phyloP scores from a whole-genome alignment of 2,113 vertebrate species.

The Cebus imitator region DNA sequence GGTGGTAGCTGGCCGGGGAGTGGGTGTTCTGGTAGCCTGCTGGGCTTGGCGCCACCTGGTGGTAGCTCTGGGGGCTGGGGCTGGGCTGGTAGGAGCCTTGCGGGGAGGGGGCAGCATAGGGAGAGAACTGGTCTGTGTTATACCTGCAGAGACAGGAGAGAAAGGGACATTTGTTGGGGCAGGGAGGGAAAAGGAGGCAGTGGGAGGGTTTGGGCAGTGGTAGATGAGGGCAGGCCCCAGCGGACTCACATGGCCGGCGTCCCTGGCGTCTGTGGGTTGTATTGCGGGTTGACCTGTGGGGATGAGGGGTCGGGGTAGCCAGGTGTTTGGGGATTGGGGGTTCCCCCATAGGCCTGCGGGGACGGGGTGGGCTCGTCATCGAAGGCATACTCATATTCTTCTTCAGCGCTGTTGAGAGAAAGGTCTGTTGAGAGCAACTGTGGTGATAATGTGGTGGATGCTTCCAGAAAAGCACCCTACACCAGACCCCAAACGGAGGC shows the following conservation, averaged over 20 bases:
- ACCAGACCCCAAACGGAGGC: neutral
- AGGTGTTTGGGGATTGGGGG: conserved; percentile 95
- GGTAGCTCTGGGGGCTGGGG: conserved; percentile 95
- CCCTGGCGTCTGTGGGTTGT: conserved; percentile 95
- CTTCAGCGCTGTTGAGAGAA: conserved; percentile 87
- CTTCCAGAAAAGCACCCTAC: neutral
- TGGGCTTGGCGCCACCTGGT: conserved; percentile 94
- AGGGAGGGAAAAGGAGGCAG: neutral
- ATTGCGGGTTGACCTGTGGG: conserved; percentile 95
- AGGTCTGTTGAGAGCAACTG: neutral
- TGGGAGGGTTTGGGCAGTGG: neutral
- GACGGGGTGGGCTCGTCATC: conserved; percentile 95
- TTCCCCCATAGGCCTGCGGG: conserved; percentile 94
- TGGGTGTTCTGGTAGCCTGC: conserved; percentile 97
- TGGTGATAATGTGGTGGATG: neutral
- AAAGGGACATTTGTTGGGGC: neutral
- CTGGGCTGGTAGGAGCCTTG: conserved; percentile 97
- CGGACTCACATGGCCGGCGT: conserved; percentile 94
- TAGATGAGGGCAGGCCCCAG: neutral
- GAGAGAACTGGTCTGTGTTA: conserved; percentile 96
- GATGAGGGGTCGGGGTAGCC: conserved; percentile 96
- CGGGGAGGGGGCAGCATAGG: conserved; percentile 93
- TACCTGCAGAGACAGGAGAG: conserved; percentile 85
- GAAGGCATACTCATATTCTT: conserved; percentile 94
- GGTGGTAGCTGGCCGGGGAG: conserved; percentile 96